Evolutionary conservation across 2,888 invertebrate genomes (phyloP), one percentile per base, ranked within the genome.

Genomic region (Drepanosiphum platanoidis): DNA sequence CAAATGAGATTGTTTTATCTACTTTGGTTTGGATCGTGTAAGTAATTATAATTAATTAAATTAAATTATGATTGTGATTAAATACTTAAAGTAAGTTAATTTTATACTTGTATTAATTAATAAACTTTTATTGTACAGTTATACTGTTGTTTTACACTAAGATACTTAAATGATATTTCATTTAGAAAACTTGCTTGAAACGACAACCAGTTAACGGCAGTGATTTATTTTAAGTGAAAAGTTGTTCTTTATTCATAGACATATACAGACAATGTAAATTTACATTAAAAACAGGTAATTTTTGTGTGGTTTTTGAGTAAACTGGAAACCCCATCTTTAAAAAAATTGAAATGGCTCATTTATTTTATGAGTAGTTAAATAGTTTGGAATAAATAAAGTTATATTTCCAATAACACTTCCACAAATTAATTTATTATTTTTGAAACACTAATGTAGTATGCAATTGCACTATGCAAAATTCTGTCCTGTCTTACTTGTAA

Each of bases 1-100:
- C n/a, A n/a, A n/a, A 58, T 80, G 52, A 22, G 22, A 58, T 80
- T 3, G n/a, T 71, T 4, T 27, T 71, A 58, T 46, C 9, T 70
- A 80, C 34, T 61, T 72, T 82, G 61, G 61, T 72, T 72, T 82
- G 39, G 72, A 82, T 58, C 52, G 30, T 72, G 42, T 82, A 72
- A 82, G 58, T 71, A 71, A 71, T 39, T 71, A 58, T 39, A 61
- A 71, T 81, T 39, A 61, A 71, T 81, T 80, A 52, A 52, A 70
- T 81, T 64, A 61, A 82, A 72, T 64, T 83, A 34, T 83, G 66
- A 83, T 83, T 83, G 83, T 83, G 66, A 83, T 83, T 83, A 83
- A 74, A 66, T 83, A 74, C 74, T 75, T 83, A 83, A 83, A 52
- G 4, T 75, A 83, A 83, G 74, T 74, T 66, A 66, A 83, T 83